Conservation (phyloP, 2,888 invertebrate species). For the Ochropacha duplaris region DNA sequence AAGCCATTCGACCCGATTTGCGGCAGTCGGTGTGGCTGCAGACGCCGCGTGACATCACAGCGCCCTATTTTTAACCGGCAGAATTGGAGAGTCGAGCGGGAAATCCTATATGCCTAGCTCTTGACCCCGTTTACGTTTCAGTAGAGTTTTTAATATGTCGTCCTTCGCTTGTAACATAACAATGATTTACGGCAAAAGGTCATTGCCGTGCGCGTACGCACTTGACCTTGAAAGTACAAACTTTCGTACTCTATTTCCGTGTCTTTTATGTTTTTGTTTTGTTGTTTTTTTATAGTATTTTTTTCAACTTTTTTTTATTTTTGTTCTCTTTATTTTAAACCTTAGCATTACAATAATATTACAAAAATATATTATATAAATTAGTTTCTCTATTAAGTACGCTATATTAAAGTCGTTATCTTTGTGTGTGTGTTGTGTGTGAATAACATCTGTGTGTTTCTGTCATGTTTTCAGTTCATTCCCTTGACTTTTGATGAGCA, state of each 20-base stretch:
- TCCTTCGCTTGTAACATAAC: slow-evolving; percentile 42
- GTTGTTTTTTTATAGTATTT: slow-evolving; percentile 51
- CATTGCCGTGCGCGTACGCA: slow-evolving; percentile 68
- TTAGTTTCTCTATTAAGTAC: slow-evolving; percentile 64
- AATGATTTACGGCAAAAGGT: slow-evolving; percentile 62
- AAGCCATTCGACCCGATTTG: slow-evolving; percentile 66
- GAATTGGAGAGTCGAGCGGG: slow-evolving; percentile 42
- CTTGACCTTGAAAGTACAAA: slow-evolving; percentile 58
- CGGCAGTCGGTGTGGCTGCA: slow-evolving; percentile 64
- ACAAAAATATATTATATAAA: slow-evolving; percentile 78
- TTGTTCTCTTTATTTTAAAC: slow-evolving; percentile 82
- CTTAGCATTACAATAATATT: slow-evolving; percentile 79
- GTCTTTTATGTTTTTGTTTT: slow-evolving; percentile 41
- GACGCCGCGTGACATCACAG: slow-evolving; percentile 62
- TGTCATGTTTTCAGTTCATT: slow-evolving; percentile 50
- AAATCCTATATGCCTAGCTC: slow-evolving; percentile 69
- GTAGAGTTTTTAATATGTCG: slow-evolving; percentile 42
- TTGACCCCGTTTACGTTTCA: slow-evolving; percentile 64
- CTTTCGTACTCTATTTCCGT: slow-evolving; percentile 41
- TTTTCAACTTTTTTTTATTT: slow-evolving; percentile 63
- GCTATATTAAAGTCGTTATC: slow-evolving; percentile 53
- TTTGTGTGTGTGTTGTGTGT: slow-evolving; percentile 38
- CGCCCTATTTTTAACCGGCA: slow-evolving; percentile 43
- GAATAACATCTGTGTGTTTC: slow-evolving; percentile 51
- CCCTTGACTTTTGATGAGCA: slow-evolving; percentile 58